phyloP scores from a whole-genome alignment of 92 coral and sea anemone genomes.

The Siderastrea radians region DNA sequence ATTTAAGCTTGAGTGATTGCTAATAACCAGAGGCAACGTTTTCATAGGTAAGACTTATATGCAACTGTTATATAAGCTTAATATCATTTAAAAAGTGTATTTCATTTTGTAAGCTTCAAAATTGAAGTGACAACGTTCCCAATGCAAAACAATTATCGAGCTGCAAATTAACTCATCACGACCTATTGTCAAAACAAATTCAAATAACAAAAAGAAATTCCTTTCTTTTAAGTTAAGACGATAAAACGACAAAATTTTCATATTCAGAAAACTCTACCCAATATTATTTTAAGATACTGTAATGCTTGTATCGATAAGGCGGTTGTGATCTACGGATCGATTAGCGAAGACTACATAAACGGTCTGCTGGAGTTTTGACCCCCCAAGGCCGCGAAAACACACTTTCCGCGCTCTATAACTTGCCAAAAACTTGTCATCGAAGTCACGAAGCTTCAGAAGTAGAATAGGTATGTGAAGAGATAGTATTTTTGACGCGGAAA shows the following conservation, averaged over 20 bases:
- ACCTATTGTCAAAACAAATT: no score
- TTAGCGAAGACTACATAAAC: not conserved
- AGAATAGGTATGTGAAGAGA: not conserved
- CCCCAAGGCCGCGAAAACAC: not conserved
- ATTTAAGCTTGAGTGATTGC: no score
- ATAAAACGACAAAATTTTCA: not conserved
- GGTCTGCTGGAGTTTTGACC: not conserved
- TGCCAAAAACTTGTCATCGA: not conserved
- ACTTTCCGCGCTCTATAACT: not conserved
- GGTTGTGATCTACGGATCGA: not conserved
- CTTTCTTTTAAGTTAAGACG: not conserved
- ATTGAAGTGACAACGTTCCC: no score
- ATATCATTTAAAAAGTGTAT: no score
- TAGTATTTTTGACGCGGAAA: not conserved
- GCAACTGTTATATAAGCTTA: no score
- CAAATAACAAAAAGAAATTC: no score
- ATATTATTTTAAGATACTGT: not conserved
- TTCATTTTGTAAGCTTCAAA: no score
- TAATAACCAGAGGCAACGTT: no score
- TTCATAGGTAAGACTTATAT: no score
- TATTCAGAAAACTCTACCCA: not conserved
- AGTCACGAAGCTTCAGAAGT: no score
- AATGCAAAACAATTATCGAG: no score
- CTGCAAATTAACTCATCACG: no score
- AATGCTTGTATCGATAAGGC: not conserved